Conservation (phyloP, 2,113 vertebrate genomes). For the Suricata suricatta region DNA sequence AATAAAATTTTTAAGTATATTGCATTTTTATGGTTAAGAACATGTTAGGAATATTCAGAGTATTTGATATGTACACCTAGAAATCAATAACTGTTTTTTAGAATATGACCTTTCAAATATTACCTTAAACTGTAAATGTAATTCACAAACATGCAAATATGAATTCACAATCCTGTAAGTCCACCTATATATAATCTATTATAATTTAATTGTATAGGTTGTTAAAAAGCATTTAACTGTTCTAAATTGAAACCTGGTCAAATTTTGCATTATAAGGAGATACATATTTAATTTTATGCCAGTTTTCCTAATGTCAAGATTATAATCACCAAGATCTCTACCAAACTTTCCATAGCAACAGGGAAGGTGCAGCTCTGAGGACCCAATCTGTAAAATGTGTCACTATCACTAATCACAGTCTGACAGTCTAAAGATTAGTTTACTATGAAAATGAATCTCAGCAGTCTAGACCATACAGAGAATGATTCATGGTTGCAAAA, state of each 20-base stretch:
- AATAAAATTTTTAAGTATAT: neutral
- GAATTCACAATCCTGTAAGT: neutral
- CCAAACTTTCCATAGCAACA: conserved; percentile 52
- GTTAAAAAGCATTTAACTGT: neutral
- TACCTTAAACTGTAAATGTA: neutral
- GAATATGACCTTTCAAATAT: conserved; percentile 25
- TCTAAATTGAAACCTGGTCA: neutral
- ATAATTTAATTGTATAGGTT: neutral
- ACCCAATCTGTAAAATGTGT: conserved; percentile 48
- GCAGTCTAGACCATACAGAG: conserved; percentile 32
- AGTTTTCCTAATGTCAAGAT: conserved; percentile 16
- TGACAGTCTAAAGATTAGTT: conserved; percentile 70
- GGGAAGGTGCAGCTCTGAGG: neutral
- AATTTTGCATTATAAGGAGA: neutral
- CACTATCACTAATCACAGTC: conserved; percentile 52
- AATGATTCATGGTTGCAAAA: conserved; percentile 55
- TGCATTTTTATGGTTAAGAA: conserved; percentile 21
- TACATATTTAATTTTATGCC: neutral
- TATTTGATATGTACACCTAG: conserved; percentile 38
- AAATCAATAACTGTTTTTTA: conserved; percentile 12
- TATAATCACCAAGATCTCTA: neutral
- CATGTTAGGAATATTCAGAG: conserved; percentile 6
- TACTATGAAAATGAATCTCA: conserved; percentile 67
- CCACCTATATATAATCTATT: neutral
- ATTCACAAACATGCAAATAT: neutral